A percentile compares a stretch with the other conserved stretches of the same genome.
Conservation (phyloP, 2,888 invertebrate genomes). For the Cheilosia impressa region DNA sequence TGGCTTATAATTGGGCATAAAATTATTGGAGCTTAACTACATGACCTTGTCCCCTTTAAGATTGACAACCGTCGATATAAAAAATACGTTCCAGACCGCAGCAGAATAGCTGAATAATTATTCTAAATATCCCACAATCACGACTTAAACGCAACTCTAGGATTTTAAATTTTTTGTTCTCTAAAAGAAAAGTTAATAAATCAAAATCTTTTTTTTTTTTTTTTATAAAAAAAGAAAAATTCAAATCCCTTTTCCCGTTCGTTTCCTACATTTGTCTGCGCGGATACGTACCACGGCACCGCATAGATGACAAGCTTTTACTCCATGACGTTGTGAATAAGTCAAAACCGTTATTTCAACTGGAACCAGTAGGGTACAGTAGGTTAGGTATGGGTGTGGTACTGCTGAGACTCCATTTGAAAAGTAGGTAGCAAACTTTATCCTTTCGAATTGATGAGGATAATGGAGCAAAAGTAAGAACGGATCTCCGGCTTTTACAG, state of each 20-base stretch:
- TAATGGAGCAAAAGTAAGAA: constrained; percentile 35
- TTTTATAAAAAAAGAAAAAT: too few species aligned
- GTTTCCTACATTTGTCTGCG: constrained; percentile 40
- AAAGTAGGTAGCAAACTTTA: constrained; percentile 45
- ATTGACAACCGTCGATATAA: too few species aligned
- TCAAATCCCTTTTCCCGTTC: constrained; percentile 31
- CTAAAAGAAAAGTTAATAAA: constrained; percentile 33
- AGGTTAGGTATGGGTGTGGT: neutral
- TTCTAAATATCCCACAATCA: neutral
- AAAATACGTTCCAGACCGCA: too few species aligned
- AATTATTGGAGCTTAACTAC: too few species aligned
- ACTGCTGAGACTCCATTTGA: constrained; percentile 17
- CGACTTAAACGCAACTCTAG: neutral
- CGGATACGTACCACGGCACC: constrained; percentile 9
- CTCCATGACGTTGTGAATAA: constrained; percentile 13
- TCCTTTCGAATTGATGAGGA: constrained; percentile 40
- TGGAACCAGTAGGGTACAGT: neutral
- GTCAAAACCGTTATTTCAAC: constrained; percentile 31
- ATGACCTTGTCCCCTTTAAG: too few species aligned
- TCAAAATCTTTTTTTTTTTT: too few species aligned
- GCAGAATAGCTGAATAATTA: too few species aligned
- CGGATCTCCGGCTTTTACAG: constrained; percentile 31
- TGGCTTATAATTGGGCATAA: too few species aligned
- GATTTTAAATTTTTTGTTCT: constrained; percentile 1
- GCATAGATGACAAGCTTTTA: neutral